Percentiles rank a stretch among this genome's conserved stretches.
These are phyloP conservation scores for Drosophila kanapiae DNA, from an alignment of 1,140 invertebrate genomes.

Conservation along the genomic window DNA sequence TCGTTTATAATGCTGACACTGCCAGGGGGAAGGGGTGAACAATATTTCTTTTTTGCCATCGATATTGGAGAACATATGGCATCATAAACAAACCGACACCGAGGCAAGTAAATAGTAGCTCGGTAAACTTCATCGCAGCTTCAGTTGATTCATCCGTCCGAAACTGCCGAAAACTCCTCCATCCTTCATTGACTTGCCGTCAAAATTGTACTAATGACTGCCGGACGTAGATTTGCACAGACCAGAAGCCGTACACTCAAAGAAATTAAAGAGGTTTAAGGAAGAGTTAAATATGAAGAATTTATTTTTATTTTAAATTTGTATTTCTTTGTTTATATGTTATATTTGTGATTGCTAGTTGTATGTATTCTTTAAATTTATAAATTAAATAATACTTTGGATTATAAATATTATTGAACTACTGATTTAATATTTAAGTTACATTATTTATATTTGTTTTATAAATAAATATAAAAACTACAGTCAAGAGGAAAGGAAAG, in stretches of 20 bases:
- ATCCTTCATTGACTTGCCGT: constrained; percentile 52
- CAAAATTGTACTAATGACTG: constrained; percentile 74
- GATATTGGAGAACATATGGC: constrained; percentile 43
- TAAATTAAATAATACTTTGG: neutral
- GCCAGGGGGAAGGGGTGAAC: neutral
- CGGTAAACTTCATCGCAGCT: constrained; percentile 20
- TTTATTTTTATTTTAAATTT: too few species aligned
- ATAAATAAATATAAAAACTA: neutral
- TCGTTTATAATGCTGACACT: constrained; percentile 31
- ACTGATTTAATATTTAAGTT: neutral
- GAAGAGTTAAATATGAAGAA: too few species aligned
- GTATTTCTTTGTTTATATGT: too few species aligned
- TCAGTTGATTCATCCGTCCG: constrained; percentile 5
- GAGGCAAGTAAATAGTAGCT: constrained; percentile 37
- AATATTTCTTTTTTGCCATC: constrained; percentile 8
- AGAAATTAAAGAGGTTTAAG: neutral
- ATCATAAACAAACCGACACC: constrained; percentile 49
- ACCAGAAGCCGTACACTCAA: constrained; percentile 14
- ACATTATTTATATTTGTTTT: neutral
- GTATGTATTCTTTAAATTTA: too few species aligned
- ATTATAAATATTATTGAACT: neutral
- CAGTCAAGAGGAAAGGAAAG: neutral
- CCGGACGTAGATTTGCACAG: constrained; percentile 38
- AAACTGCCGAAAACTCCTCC: neutral
- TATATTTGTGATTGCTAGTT: too few species aligned